Evolutionary conservation across 2,888 invertebrate genomes (phyloP).

Genomic region (Drosophila tripunctata): DNA sequence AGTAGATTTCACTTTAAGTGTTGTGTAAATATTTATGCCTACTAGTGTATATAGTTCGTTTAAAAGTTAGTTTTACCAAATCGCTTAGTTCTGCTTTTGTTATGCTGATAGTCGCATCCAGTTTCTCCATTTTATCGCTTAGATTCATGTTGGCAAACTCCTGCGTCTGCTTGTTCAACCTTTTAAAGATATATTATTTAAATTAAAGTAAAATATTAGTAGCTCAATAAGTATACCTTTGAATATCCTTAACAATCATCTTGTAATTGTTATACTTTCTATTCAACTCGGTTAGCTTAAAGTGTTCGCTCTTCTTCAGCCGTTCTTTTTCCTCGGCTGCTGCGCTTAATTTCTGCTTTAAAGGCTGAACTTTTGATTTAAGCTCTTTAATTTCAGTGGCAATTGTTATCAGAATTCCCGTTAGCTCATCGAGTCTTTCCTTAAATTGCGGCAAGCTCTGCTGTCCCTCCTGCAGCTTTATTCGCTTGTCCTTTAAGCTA

Average conservation of each 20-base stretch:
- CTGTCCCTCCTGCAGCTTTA: slow-evolving; percentile 87
- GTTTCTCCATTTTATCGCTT: slow-evolving; percentile 85
- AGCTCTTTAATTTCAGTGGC: slow-evolving; percentile 82
- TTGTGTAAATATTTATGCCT: too few species aligned
- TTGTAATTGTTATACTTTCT: slow-evolving; percentile 69
- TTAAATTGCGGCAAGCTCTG: slow-evolving; percentile 84
- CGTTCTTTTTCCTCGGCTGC: slow-evolving; percentile 83
- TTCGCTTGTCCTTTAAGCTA: slow-evolving; percentile 87
- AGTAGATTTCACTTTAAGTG: too few species aligned
- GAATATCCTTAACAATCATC: slow-evolving; percentile 80
- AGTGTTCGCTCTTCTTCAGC: slow-evolving; percentile 72
- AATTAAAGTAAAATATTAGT: background rate
- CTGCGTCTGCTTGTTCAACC: slow-evolving; percentile 86
- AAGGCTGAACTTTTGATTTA: slow-evolving; percentile 84
- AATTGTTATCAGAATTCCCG: slow-evolving; percentile 68
- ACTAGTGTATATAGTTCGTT: too few species aligned
- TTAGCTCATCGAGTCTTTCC: slow-evolving; percentile 72
- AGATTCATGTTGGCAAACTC: slow-evolving; percentile 86
- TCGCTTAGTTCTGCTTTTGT: slow-evolving; percentile 82
- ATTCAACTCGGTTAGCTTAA: slow-evolving; percentile 65
- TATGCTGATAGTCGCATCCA: slow-evolving; percentile 85
- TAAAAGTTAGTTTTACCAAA: too few species aligned
- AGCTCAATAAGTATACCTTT: slow-evolving; percentile 61
- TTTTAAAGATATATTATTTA: too few species aligned
- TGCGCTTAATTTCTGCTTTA: slow-evolving; percentile 66